Evolutionary conservation across 2,113 vertebrate genomes (phyloP).

Genomic region (Carettochelys insculpta): DNA sequence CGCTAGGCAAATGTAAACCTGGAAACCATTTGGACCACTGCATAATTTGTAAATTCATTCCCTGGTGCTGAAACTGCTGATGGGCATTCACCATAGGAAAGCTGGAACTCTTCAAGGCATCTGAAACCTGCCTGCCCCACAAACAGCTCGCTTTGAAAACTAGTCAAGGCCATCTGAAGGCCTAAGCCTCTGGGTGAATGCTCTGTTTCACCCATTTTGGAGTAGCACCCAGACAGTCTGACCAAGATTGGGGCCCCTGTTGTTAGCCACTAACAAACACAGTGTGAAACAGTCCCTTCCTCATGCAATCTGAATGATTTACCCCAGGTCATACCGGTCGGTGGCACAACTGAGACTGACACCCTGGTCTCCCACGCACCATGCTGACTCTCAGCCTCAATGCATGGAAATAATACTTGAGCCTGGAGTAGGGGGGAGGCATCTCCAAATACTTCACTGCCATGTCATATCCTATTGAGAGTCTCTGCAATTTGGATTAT

Average conservation of each 20-base stretch:
- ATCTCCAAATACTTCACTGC: background rate
- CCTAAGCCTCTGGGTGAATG: background rate
- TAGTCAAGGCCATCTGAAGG: background rate
- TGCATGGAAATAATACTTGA: background rate
- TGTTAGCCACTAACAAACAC: background rate
- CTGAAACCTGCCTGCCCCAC: background rate
- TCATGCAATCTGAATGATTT: background rate
- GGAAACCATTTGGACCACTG: background rate
- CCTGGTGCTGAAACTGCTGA: background rate
- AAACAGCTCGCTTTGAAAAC: background rate
- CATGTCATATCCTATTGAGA: background rate
- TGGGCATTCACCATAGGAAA: background rate
- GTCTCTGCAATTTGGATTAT: background rate
- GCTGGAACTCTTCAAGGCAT: background rate
- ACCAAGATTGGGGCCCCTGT: background rate
- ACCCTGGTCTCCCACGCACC: background rate
- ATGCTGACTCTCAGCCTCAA: background rate
- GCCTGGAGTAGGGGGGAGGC: too few relatives aligned
- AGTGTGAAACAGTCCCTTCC: background rate
- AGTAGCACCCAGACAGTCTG: background rate
- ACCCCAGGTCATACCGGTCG: background rate
- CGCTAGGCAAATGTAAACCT: background rate
- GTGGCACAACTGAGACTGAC: background rate
- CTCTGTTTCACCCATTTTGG: background rate
- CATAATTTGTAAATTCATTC: background rate